Percentiles rank a stretch among this genome's conserved stretches.
Conservation (phyloP, 2,888 invertebrate species). For the Lamproptera curius region DNA sequence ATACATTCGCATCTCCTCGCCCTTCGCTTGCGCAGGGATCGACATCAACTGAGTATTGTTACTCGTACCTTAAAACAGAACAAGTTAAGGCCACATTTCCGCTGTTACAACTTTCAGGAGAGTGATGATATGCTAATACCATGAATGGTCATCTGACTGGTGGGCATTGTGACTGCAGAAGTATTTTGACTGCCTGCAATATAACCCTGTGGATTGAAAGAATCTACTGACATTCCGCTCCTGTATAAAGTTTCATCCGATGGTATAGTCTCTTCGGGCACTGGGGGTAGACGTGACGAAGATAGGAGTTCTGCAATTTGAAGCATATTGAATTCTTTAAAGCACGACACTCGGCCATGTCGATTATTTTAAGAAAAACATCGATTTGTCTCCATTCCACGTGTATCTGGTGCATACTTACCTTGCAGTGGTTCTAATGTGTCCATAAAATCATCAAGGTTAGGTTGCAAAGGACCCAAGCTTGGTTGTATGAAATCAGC, state of each 20-base stretch:
- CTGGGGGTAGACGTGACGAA: conserved; percentile 75
- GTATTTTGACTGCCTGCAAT: conserved; percentile 42
- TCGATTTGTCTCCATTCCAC: background rate
- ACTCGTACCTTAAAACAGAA: conserved; percentile 48
- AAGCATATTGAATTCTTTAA: conserved; percentile 3
- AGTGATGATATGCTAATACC: conserved; percentile 38
- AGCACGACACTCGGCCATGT: background rate
- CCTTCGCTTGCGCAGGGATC: conserved; percentile 57
- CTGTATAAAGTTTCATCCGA: conserved; percentile 74
- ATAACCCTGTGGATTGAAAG: conserved; percentile 54
- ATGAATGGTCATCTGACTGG: conserved; percentile 68
- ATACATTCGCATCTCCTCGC: conserved; percentile 64
- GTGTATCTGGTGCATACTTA: conserved; percentile 41
- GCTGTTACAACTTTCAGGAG: conserved; percentile 9
- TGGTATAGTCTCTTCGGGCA: conserved; percentile 77
- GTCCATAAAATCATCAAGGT: conserved; percentile 96
- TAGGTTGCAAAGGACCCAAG: conserved; percentile 97
- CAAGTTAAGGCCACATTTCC: conserved; percentile 19
- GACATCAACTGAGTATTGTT: conserved; percentile 66
- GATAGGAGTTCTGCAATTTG: conserved; percentile 53
- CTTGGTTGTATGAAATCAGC: conserved; percentile 99
- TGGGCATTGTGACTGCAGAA: conserved; percentile 55
- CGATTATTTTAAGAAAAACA: background rate
- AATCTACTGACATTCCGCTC: conserved; percentile 62
- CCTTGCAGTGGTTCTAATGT: conserved; percentile 91